Evolutionary conservation across 2,797 vertebrate species (phyloP), one percentile per base, ranked within the genome.

Genomic region (Chrosomus eos): DNA sequence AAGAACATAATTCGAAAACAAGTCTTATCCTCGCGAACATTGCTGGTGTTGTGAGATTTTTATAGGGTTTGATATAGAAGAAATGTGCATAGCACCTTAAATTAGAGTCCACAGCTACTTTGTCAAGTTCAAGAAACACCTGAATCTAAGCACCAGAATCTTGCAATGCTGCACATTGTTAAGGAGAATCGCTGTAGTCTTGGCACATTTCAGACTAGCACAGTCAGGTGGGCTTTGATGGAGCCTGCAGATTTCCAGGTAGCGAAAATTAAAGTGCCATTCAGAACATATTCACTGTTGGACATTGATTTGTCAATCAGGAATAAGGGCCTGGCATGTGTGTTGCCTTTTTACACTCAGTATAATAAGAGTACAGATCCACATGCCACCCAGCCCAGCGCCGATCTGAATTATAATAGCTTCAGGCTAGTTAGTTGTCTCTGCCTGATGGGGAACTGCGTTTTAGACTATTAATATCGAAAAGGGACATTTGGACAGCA

Each of bases 231-330:
- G 18, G 11, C 40, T 45, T 64, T 66, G 19, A 73, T 55, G 53
- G 45, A 14, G 0, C 36, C 75, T 79, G 23, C 45, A 13, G 60
- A 77, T 82, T 58, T 13, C 33, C 19, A 70, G 51, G 28, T 74
- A 60, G 31, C 14, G 31, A 80, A 81, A 83, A 81, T 48, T 48
- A 53, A 84, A 66, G 45, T 73, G 45, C 23, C 66, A 67, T 81
- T 81, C 58, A 82, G 55, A 60, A 51, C 43, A 81, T 62, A 81
- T 80, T 70, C 78, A 81, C 71, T 51, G 19, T 31, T 23, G 70
- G 77, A 80, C 28, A 43, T 84, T 81, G 68, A 83, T 86, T 81
- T 60, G 78, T 48, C 72, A 48, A 28, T 75, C 62, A 62, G n/a
- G 38, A 84, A 70, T 79, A 81, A 77, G 60, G 58, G 60, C 33